Conservation (phyloP, 2,797 vertebrate species). For the Anguilla pacifica region DNA sequence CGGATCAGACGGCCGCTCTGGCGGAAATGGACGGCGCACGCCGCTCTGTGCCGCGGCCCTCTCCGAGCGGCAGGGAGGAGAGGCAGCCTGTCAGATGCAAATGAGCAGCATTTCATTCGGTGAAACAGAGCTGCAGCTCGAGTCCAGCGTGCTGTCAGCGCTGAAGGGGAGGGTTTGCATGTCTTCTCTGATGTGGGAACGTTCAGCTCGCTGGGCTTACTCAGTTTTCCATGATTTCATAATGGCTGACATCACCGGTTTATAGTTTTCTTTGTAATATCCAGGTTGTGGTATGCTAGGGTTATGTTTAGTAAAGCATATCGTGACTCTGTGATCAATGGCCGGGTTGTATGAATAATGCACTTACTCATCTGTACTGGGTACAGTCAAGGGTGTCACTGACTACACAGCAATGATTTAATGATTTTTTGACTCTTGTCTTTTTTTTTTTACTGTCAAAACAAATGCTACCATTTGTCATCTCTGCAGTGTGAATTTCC, state of each 20-base stretch:
- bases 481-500: not conserved
- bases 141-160: not conserved
- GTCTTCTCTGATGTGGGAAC: not conserved
- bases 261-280: not conserved
- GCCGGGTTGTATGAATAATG: not conserved
- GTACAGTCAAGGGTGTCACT: not conserved
- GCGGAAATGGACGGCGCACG: conserved; percentile 10
- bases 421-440: not conserved
- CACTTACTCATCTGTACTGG: not conserved
- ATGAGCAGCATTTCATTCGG: not conserved
- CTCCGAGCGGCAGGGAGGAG: not conserved
- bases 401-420: not conserved
- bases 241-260: not conserved
- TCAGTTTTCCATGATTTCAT: not conserved
- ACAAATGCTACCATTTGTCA: conserved; percentile 2
- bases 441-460: not conserved
- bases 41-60: conserved; percentile 11
- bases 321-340: not conserved
- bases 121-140: not conserved
- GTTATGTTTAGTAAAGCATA: not conserved
- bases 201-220: not conserved
- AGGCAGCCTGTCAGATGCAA: not conserved
- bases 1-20: not conserved
- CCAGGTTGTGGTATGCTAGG: not conserved
- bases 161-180: not conserved